phyloP scores from a whole-genome alignment of 2,797 vertebrate species.

The Poeciliopsis paucimaculata region DNA sequence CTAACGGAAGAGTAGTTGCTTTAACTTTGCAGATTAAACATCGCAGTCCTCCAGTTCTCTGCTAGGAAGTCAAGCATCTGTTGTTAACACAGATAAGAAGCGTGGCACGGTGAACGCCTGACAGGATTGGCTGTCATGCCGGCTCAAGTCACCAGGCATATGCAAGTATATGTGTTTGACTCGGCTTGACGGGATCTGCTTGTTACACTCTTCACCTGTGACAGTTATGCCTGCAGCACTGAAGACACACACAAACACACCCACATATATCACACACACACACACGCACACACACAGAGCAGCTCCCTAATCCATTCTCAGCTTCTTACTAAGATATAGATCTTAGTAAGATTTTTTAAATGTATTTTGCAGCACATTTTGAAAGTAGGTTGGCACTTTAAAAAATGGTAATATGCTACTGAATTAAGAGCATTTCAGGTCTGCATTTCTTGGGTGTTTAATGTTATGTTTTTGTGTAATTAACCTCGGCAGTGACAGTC shows the following conservation, averaged over 20 bases:
- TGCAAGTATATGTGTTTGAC: conserved; percentile 37
- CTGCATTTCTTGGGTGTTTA: background rate
- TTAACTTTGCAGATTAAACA: conserved; percentile 53
- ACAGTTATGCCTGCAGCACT: conserved; percentile 43
- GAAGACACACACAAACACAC: background rate
- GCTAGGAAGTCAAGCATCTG: conserved; percentile 30
- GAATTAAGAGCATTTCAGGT: background rate
- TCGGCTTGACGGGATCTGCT: conserved; percentile 37
- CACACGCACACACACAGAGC: background rate
- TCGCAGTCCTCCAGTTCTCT: conserved; percentile 35
- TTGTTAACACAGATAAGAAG: conserved; percentile 59
- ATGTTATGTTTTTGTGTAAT: background rate
- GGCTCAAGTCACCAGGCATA: conserved; percentile 41
- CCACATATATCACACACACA: background rate
- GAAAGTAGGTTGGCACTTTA: background rate
- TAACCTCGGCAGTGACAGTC: background rate
- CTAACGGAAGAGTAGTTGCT: conserved; percentile 33
- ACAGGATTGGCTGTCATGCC: conserved; percentile 54
- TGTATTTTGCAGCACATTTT: background rate
- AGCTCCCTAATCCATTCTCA: conserved; percentile 2
- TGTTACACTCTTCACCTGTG: conserved; percentile 60
- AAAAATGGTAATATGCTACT: background rate
- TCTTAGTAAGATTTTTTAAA: background rate
- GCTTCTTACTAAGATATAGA: background rate
- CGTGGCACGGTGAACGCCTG: conserved; percentile 34